Evolutionary conservation across 2,113 vertebrate genomes (phyloP).

Genomic region (Symphodus melops): DNA sequence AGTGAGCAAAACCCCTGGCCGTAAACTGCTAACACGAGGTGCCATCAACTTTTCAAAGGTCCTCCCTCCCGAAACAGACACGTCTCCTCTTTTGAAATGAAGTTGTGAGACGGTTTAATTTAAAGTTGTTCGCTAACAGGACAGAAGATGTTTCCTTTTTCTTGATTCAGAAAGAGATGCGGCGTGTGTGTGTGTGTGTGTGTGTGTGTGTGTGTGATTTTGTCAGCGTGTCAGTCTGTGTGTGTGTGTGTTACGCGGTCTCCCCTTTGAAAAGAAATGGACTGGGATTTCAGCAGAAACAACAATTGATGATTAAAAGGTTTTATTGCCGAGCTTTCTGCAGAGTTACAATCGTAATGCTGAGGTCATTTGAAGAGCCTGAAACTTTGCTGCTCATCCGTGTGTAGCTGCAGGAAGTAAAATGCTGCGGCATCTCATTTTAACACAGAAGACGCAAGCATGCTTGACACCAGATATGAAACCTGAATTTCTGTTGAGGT

Average conservation of each 20-base stretch:
- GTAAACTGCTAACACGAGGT: slow-evolving; percentile 75
- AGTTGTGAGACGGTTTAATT: slow-evolving; percentile 76
- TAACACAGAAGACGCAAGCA: slow-evolving; percentile 51
- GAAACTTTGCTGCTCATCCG: slow-evolving; percentile 65
- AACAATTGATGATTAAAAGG: slow-evolving; percentile 81
- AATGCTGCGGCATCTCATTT: slow-evolving; percentile 69
- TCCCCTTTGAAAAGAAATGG: slow-evolving; percentile 73
- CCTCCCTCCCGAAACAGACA: slow-evolving; percentile 63
- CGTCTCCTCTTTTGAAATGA: slow-evolving; percentile 67
- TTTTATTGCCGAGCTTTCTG: slow-evolving; percentile 66
- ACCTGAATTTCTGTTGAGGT: slow-evolving; percentile 61
- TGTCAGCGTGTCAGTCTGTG: slow-evolving; percentile 3
- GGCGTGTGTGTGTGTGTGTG: slow-evolving; percentile 2
- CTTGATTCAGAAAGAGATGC: slow-evolving; percentile 63
- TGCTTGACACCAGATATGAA: slow-evolving; percentile 62
- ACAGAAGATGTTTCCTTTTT: slow-evolving; percentile 61
- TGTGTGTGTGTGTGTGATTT: slow-evolving; percentile 34
- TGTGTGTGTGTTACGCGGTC: slow-evolving; percentile 43
- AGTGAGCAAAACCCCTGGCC: slow-evolving; percentile 66
- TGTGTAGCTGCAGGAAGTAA: slow-evolving; percentile 59
- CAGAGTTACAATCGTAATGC: slow-evolving; percentile 73
- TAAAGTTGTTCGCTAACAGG: slow-evolving; percentile 67
- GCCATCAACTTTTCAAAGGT: slow-evolving; percentile 79
- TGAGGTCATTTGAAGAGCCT: slow-evolving; percentile 72
- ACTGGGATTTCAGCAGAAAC: slow-evolving; percentile 72